Conservation (phyloP, 2,113 vertebrate genomes). For the Dissostichus mawsoni region DNA sequence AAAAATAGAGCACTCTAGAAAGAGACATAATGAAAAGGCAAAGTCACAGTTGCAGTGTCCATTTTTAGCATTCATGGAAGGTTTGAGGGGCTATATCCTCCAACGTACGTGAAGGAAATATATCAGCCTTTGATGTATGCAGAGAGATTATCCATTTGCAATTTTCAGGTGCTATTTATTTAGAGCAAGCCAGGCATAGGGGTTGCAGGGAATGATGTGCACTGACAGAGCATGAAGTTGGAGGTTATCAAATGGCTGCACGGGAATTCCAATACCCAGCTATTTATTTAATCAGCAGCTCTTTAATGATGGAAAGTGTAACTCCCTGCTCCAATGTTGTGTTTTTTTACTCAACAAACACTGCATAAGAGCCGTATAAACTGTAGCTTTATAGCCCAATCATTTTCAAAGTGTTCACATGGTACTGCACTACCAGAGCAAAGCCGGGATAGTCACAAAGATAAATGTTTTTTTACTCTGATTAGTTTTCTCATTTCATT, state of each 20-base stretch:
- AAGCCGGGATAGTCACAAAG: slow-evolving; percentile 52
- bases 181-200: slow-evolving; percentile 62
- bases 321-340: slow-evolving; percentile 22
- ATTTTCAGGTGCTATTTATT: slow-evolving; percentile 77
- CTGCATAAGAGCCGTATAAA: slow-evolving; percentile 36
- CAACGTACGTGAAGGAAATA: slow-evolving; percentile 56
- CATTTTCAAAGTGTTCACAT: slow-evolving; percentile 47
- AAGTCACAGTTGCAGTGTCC: slow-evolving; percentile 52
- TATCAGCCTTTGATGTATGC: slow-evolving; percentile 62
- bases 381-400: slow-evolving; percentile 43
- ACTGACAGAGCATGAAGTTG: slow-evolving; percentile 82
- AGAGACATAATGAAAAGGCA: slow-evolving; percentile 59
- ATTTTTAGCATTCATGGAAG: slow-evolving; percentile 61
- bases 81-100: slow-evolving; percentile 41
- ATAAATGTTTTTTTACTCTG: slow-evolving; percentile 65
- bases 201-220: slow-evolving; percentile 77
- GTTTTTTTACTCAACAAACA: slow-evolving; percentile 44
- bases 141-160: slow-evolving; percentile 62
- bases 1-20: slow-evolving; percentile 59
- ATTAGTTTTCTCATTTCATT: slow-evolving; percentile 68
- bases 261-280: slow-evolving; percentile 63
- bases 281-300: slow-evolving; percentile 65
- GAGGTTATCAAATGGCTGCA: slow-evolving; percentile 74
- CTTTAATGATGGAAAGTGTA: slow-evolving; percentile 57
- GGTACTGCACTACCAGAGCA: slow-evolving; percentile 33